Evolutionary conservation across 2,113 vertebrate species (phyloP).

Genomic region (Anarhynchus alexandrinus): DNA sequence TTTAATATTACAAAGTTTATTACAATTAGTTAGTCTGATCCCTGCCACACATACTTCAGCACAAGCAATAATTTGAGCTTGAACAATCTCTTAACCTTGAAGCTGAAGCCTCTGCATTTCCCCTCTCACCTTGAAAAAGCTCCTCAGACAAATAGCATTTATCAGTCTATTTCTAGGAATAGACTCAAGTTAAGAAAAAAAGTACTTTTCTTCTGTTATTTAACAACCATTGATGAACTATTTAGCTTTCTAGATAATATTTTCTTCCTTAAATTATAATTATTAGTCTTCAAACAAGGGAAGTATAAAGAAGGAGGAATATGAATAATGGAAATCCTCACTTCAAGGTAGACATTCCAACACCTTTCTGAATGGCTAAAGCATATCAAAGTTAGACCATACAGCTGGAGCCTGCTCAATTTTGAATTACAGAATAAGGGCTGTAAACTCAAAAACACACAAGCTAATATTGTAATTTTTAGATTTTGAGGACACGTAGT

Average conservation of each 20-base stretch:
- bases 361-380: neutral
- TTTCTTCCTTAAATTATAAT: neutral
- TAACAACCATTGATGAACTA: neutral
- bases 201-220: neutral
- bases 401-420: neutral
- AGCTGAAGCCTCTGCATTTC: neutral
- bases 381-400: neutral
- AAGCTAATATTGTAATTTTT: neutral
- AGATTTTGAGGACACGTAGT: neutral
- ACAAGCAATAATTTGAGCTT: neutral
- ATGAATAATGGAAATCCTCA: neutral
- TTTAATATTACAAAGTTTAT: neutral
- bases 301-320: neutral
- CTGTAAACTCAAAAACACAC: neutral
- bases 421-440: neutral
- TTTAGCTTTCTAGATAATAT: neutral
- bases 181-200: neutral
- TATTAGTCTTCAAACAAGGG: neutral
- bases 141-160: neutral
- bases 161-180: neutral
- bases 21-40: neutral
- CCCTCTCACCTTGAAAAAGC: neutral
- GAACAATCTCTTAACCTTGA: neutral
- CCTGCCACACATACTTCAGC: neutral
- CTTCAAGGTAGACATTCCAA: neutral